These are phyloP conservation scores for Ophioninae sp. DNA, from an alignment of 2,888 invertebrate genomes.

Conservation along the genomic window DNA sequence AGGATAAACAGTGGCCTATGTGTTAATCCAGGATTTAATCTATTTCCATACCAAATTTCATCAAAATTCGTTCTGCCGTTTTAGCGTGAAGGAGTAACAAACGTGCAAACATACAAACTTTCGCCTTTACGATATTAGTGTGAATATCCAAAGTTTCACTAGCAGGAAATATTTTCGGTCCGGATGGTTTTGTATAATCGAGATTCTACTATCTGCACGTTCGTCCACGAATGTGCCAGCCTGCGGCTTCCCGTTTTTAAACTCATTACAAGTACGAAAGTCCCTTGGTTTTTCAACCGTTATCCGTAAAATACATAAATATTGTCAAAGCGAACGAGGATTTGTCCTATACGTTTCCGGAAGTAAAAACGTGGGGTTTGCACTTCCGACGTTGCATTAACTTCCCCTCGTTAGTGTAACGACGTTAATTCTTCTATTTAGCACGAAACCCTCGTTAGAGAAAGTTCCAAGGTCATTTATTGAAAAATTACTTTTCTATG, in stretches of 20 bases:
- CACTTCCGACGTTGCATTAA: not conserved
- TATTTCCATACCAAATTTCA: too few relatives aligned
- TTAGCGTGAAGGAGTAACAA: too few relatives aligned
- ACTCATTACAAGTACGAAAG: constrained; percentile 29
- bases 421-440: constrained; percentile 22
- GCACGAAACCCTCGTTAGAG: not conserved
- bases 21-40: too few relatives aligned
- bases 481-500: not conserved
- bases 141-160: too few relatives aligned
- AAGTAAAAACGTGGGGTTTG: not conserved
- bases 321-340: constrained; percentile 19
- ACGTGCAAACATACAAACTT: too few relatives aligned
- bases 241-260: constrained; percentile 22
- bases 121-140: too few relatives aligned
- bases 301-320: constrained; percentile 2
- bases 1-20: too few relatives aligned
- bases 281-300: constrained; percentile 21
- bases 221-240: not conserved
- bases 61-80: too few relatives aligned
- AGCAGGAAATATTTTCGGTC: too few relatives aligned
- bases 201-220: too few relatives aligned
- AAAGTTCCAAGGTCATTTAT: not conserved
- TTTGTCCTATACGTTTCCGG: not conserved
- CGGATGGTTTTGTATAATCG: too few relatives aligned
- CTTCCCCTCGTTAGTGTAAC: constrained; percentile 41